These are phyloP conservation scores for Norana najaformis DNA, from an alignment of 2,888 invertebrate genomes.

Conservation along the genomic window DNA sequence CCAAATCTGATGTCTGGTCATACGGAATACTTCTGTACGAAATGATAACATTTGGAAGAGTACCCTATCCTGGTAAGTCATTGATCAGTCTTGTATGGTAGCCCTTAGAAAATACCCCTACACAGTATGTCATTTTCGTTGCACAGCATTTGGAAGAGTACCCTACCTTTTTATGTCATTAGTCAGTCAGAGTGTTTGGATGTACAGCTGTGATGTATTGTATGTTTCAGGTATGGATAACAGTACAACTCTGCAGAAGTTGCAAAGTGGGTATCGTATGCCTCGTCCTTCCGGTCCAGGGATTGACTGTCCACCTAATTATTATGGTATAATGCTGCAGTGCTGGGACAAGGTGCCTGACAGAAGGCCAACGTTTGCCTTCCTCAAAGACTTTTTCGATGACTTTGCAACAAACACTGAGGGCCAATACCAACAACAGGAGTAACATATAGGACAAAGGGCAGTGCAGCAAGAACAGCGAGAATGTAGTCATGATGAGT, in stretches of 20 bases:
- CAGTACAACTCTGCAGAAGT: conserved; percentile 75
- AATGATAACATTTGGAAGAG: conserved; percentile 91
- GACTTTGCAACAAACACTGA: conserved; percentile 39
- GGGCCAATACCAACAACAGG: conserved; percentile 38
- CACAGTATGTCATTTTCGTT: not conserved
- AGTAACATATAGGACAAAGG: not conserved
- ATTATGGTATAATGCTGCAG: conserved; percentile 85
- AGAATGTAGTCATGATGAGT: conserved; percentile 10
- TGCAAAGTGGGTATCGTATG: conserved; percentile 95
- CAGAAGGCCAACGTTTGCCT: conserved; percentile 94
- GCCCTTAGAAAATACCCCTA: not conserved
- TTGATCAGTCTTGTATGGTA: not conserved
- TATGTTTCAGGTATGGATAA: conserved; percentile 41
- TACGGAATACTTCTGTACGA: conserved; percentile 94
- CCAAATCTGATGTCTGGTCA: conserved; percentile 99
- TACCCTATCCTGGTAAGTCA: conserved; percentile 79
- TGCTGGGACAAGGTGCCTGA: conserved; percentile 73
- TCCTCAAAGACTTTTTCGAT: conserved; percentile 61
- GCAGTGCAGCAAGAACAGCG: not conserved
- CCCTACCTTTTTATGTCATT: not conserved
- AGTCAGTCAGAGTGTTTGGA: not conserved
- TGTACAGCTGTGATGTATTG: not conserved
- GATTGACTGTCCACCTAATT: conserved; percentile 79
- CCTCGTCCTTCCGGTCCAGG: conserved; percentile 75
- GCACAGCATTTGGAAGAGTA: not conserved